These are phyloP conservation scores for Terrapene triunguis DNA, from an alignment of 2,113 vertebrate species.

Conservation along the genomic window DNA sequence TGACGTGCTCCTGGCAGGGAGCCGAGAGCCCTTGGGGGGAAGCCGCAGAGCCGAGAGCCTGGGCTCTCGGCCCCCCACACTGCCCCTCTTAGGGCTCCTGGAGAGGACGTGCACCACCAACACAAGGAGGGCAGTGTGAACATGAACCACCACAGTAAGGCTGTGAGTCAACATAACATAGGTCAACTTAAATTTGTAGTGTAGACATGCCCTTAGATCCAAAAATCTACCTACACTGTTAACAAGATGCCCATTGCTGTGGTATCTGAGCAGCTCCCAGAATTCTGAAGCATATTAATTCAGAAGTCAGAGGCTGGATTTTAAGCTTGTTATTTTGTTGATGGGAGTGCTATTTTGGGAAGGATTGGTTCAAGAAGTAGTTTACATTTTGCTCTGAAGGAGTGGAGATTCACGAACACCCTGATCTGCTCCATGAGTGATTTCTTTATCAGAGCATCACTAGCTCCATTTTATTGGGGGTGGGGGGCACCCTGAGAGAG, in stretches of 20 bases:
- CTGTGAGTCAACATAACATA: too few species aligned
- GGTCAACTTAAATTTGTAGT: too few species aligned
- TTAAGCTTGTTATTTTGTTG: not conserved
- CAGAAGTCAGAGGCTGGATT: not conserved
- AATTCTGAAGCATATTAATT: not conserved
- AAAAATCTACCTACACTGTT: not conserved
- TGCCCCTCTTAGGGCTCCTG: too few species aligned
- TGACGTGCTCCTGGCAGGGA: too few species aligned
- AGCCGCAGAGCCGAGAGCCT: too few species aligned
- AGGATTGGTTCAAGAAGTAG: not conserved
- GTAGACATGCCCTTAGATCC: not conserved
- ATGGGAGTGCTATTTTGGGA: not conserved
- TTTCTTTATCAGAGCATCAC: not conserved
- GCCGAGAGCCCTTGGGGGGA: too few species aligned
- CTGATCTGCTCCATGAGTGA: not conserved
- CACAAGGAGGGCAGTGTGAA: too few species aligned
- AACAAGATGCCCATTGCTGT: not conserved
- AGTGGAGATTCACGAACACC: not conserved
- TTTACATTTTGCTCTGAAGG: not conserved
- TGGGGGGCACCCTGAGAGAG: not conserved
- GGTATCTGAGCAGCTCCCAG: not conserved
- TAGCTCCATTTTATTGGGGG: accelerated
- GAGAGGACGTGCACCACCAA: too few species aligned
- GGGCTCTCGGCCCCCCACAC: too few species aligned
- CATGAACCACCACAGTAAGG: too few species aligned